A percentile compares a stretch with the other conserved stretches of the same genome.
Evolutionary conservation across 1,140 invertebrate species (phyloP).

Genomic region (Schlechtendalia chinensis): DNA sequence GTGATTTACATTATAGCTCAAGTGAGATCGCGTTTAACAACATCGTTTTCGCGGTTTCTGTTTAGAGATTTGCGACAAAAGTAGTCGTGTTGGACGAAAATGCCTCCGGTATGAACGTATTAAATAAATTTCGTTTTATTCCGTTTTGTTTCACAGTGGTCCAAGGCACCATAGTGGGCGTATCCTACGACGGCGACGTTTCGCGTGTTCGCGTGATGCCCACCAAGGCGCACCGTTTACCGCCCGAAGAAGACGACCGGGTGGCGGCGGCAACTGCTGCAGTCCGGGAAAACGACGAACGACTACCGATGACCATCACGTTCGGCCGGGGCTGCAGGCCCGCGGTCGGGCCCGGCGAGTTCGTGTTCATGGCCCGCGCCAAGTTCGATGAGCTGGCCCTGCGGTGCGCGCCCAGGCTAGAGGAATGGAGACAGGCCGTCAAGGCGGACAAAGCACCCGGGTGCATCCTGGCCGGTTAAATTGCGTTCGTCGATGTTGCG

Average conservation of each 20-base stretch:
- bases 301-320: conserved; percentile 10
- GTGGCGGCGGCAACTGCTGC: no score
- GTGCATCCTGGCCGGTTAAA: conserved; percentile 12
- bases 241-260: conserved; percentile 33
- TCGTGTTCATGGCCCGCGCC: conserved; percentile 36
- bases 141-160: conserved; percentile 19
- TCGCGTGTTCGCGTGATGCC: conserved; percentile 35
- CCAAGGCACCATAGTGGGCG: conserved; percentile 42
- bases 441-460: conserved; percentile 32
- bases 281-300: neutral
- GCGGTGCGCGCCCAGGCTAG: conserved; percentile 33
- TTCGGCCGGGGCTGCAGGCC: conserved; percentile 43
- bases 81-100: no score
- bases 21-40: no score
- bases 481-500: neutral
- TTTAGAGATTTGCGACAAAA: no score
- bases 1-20: no score
- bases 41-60: no score
- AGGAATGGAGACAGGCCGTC: conserved; percentile 36
- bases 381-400: conserved; percentile 40
- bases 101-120: neutral
- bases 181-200: conserved; percentile 39
- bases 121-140: neutral
- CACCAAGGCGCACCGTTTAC: conserved; percentile 36
- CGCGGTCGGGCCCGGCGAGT: conserved; percentile 24